Conservation (phyloP, 2,113 vertebrate species). For the Oryzias melastigma region DNA sequence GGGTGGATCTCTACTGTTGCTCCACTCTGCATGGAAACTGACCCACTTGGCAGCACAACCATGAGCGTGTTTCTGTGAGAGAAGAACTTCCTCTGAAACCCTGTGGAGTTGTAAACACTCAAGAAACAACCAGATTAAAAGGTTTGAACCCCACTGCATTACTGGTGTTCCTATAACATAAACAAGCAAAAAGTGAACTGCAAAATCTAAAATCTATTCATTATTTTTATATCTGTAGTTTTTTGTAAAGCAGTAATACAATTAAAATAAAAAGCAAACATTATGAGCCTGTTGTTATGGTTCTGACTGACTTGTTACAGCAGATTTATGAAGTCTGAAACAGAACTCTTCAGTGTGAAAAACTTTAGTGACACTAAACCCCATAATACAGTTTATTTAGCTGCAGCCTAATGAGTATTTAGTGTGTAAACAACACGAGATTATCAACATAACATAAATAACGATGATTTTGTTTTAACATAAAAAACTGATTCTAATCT, state of each 20-base stretch:
- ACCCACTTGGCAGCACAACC: constrained; percentile 35
- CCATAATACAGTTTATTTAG: constrained; percentile 29
- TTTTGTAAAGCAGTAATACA: background rate
- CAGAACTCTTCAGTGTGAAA: constrained; percentile 45
- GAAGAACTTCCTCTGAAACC: background rate
- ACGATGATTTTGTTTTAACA: too few species aligned
- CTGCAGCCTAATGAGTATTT: constrained; percentile 21
- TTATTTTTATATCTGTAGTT: background rate
- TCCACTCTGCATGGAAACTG: constrained; percentile 37
- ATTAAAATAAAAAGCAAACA: constrained; percentile 10
- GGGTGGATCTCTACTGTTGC: constrained; percentile 52
- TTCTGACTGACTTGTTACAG: constrained; percentile 33
- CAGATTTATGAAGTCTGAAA: constrained; percentile 48
- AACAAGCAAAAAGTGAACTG: background rate
- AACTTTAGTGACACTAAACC: constrained; percentile 40
- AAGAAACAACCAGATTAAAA: background rate
- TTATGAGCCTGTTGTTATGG: constrained; percentile 38
- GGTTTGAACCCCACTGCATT: too few species aligned
- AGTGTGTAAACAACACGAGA: constrained; percentile 3
- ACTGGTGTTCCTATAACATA: background rate
- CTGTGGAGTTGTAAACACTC: background rate
- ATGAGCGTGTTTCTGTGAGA: background rate
- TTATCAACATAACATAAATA: background rate
- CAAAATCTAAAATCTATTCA: background rate
- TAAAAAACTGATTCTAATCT: too few species aligned